Percentiles rank a stretch among this genome's conserved stretches.
phyloP scores from a whole-genome alignment of 2,888 invertebrate species.

The Drosophila limbata region DNA sequence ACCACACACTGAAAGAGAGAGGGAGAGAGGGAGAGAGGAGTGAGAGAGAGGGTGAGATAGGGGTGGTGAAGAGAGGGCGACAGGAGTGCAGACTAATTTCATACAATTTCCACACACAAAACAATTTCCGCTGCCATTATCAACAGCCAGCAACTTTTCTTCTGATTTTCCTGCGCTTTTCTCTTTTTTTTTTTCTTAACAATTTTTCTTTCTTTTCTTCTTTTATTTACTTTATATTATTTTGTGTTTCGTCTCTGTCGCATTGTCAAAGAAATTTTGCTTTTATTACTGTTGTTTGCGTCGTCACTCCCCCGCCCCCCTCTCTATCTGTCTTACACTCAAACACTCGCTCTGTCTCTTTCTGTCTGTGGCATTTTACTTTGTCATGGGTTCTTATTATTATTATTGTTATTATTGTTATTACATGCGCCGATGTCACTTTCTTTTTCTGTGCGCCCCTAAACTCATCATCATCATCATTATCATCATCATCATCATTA shows the following conservation, averaged over 20 bases:
- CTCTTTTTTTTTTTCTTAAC: neutral
- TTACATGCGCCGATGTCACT: slow-evolving; percentile 15
- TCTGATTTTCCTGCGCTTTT: slow-evolving; percentile 1
- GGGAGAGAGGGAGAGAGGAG: neutral
- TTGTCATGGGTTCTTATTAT: slow-evolving; percentile 7
- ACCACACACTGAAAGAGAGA: neutral
- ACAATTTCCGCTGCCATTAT: slow-evolving; percentile 60
- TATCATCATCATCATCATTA: too few relatives aligned
- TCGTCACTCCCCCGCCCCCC: neutral
- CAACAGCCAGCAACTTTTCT: slow-evolving; percentile 24
- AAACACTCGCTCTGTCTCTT: neutral
- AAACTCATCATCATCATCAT: neutral
- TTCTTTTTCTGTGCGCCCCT: neutral
- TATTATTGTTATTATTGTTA: slow-evolving; percentile 41
- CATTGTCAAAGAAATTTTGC: slow-evolving; percentile 28
- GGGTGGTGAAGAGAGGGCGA: too few relatives aligned
- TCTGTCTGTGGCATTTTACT: slow-evolving; percentile 7
- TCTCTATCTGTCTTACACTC: neutral
- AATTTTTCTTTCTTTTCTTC: neutral
- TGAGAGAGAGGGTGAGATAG: neutral
- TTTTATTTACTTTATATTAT: slow-evolving; percentile 3
- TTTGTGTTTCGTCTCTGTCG: slow-evolving; percentile 5
- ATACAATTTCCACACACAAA: slow-evolving; percentile 64
- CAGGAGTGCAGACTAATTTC: slow-evolving; percentile 49
- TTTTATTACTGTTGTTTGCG: slow-evolving; percentile 5